phyloP scores from a whole-genome alignment of 2,797 vertebrate genomes.

The Phalanger gymnotis region DNA sequence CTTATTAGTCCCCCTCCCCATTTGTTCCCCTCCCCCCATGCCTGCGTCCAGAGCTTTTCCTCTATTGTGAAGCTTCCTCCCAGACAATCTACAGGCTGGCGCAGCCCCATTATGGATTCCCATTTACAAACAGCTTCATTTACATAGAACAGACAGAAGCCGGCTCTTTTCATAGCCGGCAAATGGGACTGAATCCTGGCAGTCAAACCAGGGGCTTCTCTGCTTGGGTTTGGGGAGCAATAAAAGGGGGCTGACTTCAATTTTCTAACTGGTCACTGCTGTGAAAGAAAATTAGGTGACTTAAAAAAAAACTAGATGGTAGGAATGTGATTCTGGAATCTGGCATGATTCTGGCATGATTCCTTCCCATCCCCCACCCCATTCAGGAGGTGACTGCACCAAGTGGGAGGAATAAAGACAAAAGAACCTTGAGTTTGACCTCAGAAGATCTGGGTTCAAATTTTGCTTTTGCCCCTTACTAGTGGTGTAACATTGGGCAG shows the following conservation, averaged over 20 bases:
- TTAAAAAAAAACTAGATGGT: not conserved
- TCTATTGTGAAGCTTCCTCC: constrained; percentile 71
- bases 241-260: not conserved
- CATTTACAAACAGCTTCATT: constrained; percentile 78
- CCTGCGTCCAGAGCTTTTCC: constrained; percentile 61
- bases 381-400: not conserved
- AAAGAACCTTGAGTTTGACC: not conserved
- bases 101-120: constrained; percentile 67
- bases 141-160: constrained; percentile 71
- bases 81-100: constrained; percentile 63
- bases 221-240: not conserved
- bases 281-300: not conserved
- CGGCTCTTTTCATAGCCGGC: constrained; percentile 44
- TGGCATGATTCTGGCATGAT: not conserved
- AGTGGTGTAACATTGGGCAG: not conserved
- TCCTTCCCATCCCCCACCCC: not conserved
- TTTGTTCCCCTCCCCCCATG: constrained; percentile 44
- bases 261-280: not conserved
- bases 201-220: not conserved
- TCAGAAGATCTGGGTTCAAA: not conserved
- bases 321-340: not conserved
- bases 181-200: constrained; percentile 58
- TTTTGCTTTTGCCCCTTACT: not conserved
- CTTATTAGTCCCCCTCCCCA: not conserved
- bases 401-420: not conserved